Percentiles rank a stretch among this genome's conserved stretches.
Evolutionary conservation across 2,888 invertebrate species (phyloP).

Genomic region (Athetis lepigone): DNA sequence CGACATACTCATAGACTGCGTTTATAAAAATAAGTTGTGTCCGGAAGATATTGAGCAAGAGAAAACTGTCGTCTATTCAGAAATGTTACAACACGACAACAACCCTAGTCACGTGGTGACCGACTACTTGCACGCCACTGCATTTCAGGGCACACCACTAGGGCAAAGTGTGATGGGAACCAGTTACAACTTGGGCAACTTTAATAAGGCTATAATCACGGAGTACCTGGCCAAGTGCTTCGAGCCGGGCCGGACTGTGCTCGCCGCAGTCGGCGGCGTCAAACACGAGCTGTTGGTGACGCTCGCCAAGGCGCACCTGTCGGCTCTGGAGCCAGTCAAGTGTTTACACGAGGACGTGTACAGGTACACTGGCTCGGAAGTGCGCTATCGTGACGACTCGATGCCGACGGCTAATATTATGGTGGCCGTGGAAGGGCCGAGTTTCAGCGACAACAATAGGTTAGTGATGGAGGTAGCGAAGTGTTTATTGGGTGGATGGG

Average conservation of each 20-base stretch:
- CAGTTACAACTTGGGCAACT: constrained; percentile 91
- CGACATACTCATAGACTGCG: constrained; percentile 98
- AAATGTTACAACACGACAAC: constrained; percentile 80
- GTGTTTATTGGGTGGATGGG: constrained; percentile 97
- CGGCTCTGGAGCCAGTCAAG: constrained; percentile 90
- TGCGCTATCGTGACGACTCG: constrained; percentile 96
- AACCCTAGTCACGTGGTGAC: constrained; percentile 71
- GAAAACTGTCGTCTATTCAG: constrained; percentile 75
- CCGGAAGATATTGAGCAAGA: constrained; percentile 76
- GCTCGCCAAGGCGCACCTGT: constrained; percentile 94
- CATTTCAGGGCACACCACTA: constrained; percentile 86
- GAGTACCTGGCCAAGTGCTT: constrained; percentile 96
- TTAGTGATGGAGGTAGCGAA: constrained; percentile 98
- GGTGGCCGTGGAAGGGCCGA: constrained; percentile 97
- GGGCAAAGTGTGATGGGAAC: constrained; percentile 90
- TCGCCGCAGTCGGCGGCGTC: constrained; percentile 98
- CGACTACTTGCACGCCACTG: constrained; percentile 84
- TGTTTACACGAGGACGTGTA: constrained; percentile 86
- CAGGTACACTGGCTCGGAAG: constrained; percentile 97
- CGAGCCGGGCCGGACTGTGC: constrained; percentile 96
- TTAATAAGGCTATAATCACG: constrained; percentile 92
- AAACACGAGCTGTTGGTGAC: constrained; percentile 95
- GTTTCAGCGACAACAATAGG: constrained; percentile 97
- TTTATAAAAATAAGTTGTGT: constrained; percentile 93
- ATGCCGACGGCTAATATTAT: constrained; percentile 97